phyloP scores from a whole-genome alignment of 2,888 invertebrate species.

The Apodemia duryi region DNA sequence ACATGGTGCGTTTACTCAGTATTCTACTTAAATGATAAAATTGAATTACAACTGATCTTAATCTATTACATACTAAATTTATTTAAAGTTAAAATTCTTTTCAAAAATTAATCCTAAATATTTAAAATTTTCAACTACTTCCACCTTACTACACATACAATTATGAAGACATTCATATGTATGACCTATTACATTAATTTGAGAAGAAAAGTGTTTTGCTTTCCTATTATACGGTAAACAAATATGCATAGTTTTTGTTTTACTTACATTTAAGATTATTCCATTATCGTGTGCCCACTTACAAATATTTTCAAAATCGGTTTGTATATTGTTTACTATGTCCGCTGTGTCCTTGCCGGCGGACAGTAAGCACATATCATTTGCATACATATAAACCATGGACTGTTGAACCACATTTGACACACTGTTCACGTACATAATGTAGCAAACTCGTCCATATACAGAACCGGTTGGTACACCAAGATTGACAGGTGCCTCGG shows the following conservation, averaged over 20 bases:
- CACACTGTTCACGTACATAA: no score
- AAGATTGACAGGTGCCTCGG: background rate
- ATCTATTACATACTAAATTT: background rate
- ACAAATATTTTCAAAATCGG: no score
- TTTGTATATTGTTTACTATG: background rate
- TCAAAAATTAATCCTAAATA: no score
- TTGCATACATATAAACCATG: background rate
- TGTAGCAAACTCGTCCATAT: no score
- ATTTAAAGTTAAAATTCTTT: background rate
- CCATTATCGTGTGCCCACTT: background rate
- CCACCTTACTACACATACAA: background rate
- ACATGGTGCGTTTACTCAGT: background rate
- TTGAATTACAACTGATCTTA: background rate
- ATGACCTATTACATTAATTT: no score
- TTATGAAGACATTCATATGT: background rate
- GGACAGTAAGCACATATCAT: background rate
- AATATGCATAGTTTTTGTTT: background rate
- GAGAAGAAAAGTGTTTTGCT: no score
- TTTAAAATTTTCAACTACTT: no score
- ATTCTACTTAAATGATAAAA: background rate
- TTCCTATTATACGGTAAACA: background rate
- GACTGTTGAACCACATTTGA: background rate
- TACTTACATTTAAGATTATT: background rate
- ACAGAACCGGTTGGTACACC: background rate
- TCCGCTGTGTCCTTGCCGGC: background rate